Base-by-base conservation (phyloP, 2,797 vertebrate genomes). In the Epinephelus malabaricus region DNA sequence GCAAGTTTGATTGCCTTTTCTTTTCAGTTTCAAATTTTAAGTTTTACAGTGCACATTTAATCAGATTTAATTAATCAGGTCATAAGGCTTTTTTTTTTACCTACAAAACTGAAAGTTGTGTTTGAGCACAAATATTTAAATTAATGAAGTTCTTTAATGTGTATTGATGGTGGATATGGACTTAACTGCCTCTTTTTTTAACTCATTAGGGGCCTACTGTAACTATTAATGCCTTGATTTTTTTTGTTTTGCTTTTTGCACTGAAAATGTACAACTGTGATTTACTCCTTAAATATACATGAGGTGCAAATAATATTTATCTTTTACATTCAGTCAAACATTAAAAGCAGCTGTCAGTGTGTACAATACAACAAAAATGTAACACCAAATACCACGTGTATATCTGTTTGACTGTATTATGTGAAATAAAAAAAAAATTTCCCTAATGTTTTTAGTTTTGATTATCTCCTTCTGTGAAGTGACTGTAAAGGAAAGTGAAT, bases 401-500 rank as follows among this genome's bases (percentile, higher is more conserved):
- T 12, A 15, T 25, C 13, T 27, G 5, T 34, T 19, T 45, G 2
- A 53, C 38, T 53, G 25, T 38, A 9, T 25, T n/a, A 17, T 51
- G 2, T 47, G 11, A 8, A 77, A 56, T 64, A 69, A 70, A 76
- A 30, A 21, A 21, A 21, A 21, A 21, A 21, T 53, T 17, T 19
- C 30, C 21, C 51, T 6, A 14, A 58, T 6, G 21, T 50, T 7
- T 50, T 30, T 1, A 19, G 62, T 5, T 34, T 46, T 34, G 6
- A 18, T 12, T 18, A 13, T 56, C 19, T 23, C 21, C 9, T 14
- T 14, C 23, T n/a, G 10, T 50, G 27, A 50, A 14, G 3, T 7
- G 17, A 38, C 15, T 61, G 12, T 19, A 27, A 34, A 38, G 8
- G 3, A 49, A 49, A 12, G 15, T 21, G 2, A 49, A 49, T 6